Percentiles rank a stretch among this genome's conserved stretches.
phyloP scores from a whole-genome alignment of 2,888 invertebrate species.

The Andrena marginata region DNA sequence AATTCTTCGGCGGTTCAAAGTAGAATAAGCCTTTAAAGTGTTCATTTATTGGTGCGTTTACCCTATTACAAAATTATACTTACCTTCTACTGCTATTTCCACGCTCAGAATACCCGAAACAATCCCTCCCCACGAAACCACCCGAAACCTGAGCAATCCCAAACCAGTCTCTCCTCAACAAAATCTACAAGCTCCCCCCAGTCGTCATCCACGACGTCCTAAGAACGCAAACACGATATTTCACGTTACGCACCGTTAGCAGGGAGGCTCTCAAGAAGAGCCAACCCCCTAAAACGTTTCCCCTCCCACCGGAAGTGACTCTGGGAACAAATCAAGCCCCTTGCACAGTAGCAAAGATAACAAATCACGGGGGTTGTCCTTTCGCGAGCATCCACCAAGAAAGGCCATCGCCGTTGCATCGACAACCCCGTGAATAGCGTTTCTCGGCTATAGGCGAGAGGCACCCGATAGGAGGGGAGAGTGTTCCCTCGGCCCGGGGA shows the following conservation, averaged over 20 bases:
- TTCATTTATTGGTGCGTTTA: too few species aligned
- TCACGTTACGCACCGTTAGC: background rate
- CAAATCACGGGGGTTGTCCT: conserved; percentile 51
- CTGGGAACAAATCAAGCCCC: conserved; percentile 21
- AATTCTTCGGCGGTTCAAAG: too few species aligned
- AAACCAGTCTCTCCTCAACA: background rate
- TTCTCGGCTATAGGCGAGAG: conserved; percentile 16
- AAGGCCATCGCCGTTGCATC: conserved; percentile 10
- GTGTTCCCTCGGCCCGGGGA: conserved; percentile 36
- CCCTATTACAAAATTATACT: too few species aligned
- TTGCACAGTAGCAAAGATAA: background rate
- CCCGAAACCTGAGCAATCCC: background rate
- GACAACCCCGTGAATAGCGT: conserved; percentile 49
- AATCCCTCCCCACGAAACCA: background rate
- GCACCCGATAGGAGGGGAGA: conserved; percentile 43
- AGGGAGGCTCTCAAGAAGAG: background rate
- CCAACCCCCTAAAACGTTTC: background rate
- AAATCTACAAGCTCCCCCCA: background rate
- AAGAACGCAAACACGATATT: conserved; percentile 9
- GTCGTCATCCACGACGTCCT: background rate
- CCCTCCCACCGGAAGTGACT: conserved; percentile 2
- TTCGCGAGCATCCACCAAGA: conserved; percentile 9
- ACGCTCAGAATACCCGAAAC: too few species aligned
- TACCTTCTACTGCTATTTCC: too few species aligned
- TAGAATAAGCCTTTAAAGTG: too few species aligned